phyloP scores from a whole-genome alignment of 2,888 invertebrate species.

The Eledona agricola region DNA sequence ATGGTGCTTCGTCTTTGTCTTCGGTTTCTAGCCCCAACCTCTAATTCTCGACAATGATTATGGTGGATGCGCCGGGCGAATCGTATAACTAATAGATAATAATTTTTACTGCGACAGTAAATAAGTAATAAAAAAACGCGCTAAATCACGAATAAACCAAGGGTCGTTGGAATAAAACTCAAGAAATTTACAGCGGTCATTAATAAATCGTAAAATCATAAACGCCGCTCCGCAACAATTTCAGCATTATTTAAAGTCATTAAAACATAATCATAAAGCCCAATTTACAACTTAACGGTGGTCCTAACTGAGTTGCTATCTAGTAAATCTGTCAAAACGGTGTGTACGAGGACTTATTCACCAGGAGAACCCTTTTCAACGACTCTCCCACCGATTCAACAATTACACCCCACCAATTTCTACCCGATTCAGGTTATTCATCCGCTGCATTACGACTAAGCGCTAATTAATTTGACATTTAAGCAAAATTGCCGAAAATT shows the following conservation, averaged over 20 bases:
- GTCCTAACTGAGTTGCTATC: slow-evolving; percentile 38
- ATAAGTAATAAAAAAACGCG: no score
- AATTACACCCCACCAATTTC: slow-evolving; percentile 28
- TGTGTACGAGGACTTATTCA: slow-evolving; percentile 31
- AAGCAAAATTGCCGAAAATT: no score
- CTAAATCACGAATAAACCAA: slow-evolving; percentile 11
- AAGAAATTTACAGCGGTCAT: slow-evolving; percentile 27
- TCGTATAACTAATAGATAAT: no score
- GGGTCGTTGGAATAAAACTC: slow-evolving; percentile 25
- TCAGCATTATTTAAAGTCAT: slow-evolving; percentile 40
- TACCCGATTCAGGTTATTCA: slow-evolving; percentile 36
- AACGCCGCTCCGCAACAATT: slow-evolving; percentile 35
- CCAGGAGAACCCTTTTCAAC: slow-evolving; percentile 36
- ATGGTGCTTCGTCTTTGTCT: slow-evolving; percentile 17
- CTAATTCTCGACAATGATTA: slow-evolving; percentile 22
- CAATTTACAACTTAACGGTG: slow-evolving; percentile 36
- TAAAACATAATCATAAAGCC: slow-evolving; percentile 41
- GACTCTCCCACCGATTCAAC: slow-evolving; percentile 28
- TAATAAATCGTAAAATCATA: slow-evolving; percentile 34
- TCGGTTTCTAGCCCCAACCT: slow-evolving; percentile 21
- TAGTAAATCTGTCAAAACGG: slow-evolving; percentile 39
- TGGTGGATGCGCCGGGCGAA: no score
- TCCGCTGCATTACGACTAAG: slow-evolving; percentile 28
- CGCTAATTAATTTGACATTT: no score
- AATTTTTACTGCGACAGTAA: no score